Base-by-base conservation (phyloP, 2,888 invertebrate species). In the Volucella inanis region DNA sequence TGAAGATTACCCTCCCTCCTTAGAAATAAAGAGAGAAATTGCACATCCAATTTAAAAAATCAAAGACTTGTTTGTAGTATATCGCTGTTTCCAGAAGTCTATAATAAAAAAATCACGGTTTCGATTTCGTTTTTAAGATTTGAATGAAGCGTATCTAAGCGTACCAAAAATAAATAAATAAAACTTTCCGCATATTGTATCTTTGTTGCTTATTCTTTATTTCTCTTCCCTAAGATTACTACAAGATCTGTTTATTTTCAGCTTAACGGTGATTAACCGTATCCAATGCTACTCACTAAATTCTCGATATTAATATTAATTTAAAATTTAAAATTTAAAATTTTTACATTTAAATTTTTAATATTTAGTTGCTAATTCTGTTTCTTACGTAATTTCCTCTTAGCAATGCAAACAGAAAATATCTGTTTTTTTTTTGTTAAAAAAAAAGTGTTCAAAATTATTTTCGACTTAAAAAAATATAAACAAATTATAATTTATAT, bases 171-270 rank as follows among this genome's bases (percentile, higher is more conserved):
- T 22, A 22, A 22, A 4, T 22, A 22, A 22, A 22, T 22, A 3
- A 22, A 22, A 22, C 22, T 22, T 22, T 3, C 4, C 2, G 4
- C 3, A 22, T 3, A 22, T 22, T 3, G 39, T 41, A 75, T 22
- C 14, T 43, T 65, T 49, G 39, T 70, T 70, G 12, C 62, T 65
- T 64, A 72, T 62, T 68, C 68, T 84, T 84, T 84, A 80, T 80
- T 84, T 82, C 49, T 54, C 62, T 54, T 75, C 83, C 22, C 80
- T 79, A 76, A 76, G 67, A 64, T 18, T 65, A 75, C 39, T 45
- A 55, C 43, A 76, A 76, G 54, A 77, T 82, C 54, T 52, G 54
- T 47, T 43, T 67, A 45, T 11, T 59, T 71, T 47, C 15, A 76
- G 64, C 65, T 22, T 65, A 59, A 52, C 22, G 65, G 54, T 74